Evolutionary conservation across 1,140 invertebrate species (phyloP).

Genomic region (Penaeus indicus): DNA sequence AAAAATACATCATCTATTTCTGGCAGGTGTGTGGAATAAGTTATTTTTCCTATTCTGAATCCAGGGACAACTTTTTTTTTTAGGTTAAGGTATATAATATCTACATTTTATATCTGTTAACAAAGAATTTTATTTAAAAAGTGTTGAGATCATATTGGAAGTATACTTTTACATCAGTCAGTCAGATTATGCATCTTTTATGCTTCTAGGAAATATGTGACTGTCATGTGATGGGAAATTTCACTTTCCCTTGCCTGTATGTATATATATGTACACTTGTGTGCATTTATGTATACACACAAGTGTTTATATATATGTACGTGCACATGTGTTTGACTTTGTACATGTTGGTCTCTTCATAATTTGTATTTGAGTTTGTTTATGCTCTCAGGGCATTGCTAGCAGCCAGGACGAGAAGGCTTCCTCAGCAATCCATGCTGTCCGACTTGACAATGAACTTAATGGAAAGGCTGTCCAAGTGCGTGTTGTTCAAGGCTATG

Average conservation of each 20-base stretch:
- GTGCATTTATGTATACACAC: neutral
- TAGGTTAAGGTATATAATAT: neutral
- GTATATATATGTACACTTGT: neutral
- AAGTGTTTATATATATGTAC: neutral
- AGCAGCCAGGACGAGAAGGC: slow-evolving; percentile 77
- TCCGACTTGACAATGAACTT: slow-evolving; percentile 76
- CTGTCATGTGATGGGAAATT: neutral
- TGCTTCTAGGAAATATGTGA: neutral
- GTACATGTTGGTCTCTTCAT: neutral
- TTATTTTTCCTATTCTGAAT: slow-evolving; percentile 8
- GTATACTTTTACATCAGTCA: too few species aligned
- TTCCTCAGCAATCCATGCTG: slow-evolving; percentile 77
- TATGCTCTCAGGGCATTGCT: slow-evolving; percentile 72
- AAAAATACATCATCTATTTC: slow-evolving; percentile 79
- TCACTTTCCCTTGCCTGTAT: neutral
- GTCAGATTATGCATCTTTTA: neutral
- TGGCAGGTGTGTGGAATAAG: slow-evolving; percentile 77
- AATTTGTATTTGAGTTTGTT: neutral
- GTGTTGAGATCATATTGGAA: too few species aligned
- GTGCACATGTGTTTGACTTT: neutral
- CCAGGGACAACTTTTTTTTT: neutral
- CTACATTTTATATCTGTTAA: too few species aligned
- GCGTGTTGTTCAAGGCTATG: slow-evolving; percentile 80
- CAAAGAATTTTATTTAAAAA: too few species aligned
- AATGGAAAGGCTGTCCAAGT: slow-evolving; percentile 76